A percentile compares a stretch with the other conserved stretches of the same genome.
phyloP scores from a whole-genome alignment of 2,113 vertebrate genomes.

The Notothenia rossii region DNA sequence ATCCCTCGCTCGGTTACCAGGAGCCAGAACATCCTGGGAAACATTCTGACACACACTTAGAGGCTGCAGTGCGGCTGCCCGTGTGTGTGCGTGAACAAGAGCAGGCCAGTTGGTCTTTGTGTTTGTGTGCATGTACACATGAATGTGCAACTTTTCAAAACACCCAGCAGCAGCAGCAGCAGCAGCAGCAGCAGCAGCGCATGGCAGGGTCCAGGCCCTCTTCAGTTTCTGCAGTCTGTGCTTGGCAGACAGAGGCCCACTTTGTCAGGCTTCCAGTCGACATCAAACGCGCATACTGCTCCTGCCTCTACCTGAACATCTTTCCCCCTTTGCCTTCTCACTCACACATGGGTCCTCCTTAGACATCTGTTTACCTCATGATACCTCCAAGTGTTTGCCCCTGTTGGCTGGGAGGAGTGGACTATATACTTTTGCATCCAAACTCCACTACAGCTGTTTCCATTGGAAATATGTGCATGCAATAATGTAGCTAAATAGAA shows the following conservation, averaged over 20 bases:
- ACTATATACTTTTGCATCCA: conserved; percentile 24
- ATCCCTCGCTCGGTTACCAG: conserved; percentile 67
- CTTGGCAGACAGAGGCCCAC: conserved; percentile 63
- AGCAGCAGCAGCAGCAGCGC: too few relatives aligned
- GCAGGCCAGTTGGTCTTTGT: conserved; percentile 25
- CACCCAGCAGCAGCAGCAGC: conserved; percentile 65
- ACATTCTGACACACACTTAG: conserved; percentile 65
- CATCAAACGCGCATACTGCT: conserved; percentile 65
- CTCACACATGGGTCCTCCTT: conserved; percentile 53
- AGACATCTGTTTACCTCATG: conserved; percentile 67
- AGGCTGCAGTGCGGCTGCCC: conserved; percentile 25
- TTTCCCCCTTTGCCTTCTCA: conserved; percentile 37
- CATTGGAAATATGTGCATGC: conserved; percentile 18
- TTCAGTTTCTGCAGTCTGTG: conserved; percentile 65
- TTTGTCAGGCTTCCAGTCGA: conserved; percentile 79
- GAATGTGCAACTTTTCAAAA: conserved; percentile 64
- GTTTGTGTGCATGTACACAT: conserved; percentile 7
- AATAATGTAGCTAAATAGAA: conserved; percentile 26
- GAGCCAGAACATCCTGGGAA: conserved; percentile 78
- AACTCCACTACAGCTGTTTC: conserved; percentile 38
- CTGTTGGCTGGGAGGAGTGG: conserved; percentile 22
- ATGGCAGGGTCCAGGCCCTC: conserved; percentile 65
- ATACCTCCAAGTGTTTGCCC: conserved; percentile 53
- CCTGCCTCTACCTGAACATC: conserved; percentile 45
- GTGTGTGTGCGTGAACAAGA: neutral